phyloP scores from a whole-genome alignment of 2,113 vertebrate genomes.

The pig (Sus scrofa) region T2T-Sscrofa CM000814.6:128290001-128290500 shows the following conservation, averaged over 20 bases:
- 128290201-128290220: not conserved
- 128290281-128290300: not conserved
- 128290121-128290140: not conserved
- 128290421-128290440: not conserved
- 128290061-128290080: not conserved
- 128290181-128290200: not conserved
- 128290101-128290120: not conserved
- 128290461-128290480: not conserved
- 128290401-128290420: too few species aligned
- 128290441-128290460: not conserved
- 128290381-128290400: not conserved
- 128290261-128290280: not conserved
- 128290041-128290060: not conserved
- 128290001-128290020: not conserved
- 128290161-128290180: not conserved
- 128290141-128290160: not conserved
- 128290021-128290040: not conserved
- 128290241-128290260: not conserved
- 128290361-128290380: not conserved
- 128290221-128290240: not conserved
- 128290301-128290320: not conserved
- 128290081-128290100: not conserved
- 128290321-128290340: not conserved
- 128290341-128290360: not conserved
- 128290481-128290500: fast-evolving